Evolutionary conservation across 1,140 invertebrate species (phyloP).

Genomic region (Heterodera schachtii): DNA sequence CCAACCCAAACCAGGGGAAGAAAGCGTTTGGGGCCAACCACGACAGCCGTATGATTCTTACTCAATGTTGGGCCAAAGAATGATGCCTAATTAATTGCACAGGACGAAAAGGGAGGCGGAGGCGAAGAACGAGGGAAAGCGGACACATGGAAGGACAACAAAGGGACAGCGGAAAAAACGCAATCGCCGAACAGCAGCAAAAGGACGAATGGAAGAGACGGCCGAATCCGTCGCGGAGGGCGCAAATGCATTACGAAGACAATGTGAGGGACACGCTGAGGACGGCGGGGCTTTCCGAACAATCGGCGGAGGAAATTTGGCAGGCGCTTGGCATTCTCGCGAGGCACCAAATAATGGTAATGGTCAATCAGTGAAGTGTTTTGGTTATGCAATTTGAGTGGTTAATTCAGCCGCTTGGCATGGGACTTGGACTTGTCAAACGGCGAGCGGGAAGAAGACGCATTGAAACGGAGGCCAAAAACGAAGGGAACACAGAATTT

Average conservation of each 20-base stretch:
- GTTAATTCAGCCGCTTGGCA: constrained; percentile 1
- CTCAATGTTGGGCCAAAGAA: too few species aligned
- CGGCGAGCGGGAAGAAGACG: neutral
- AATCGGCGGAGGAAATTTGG: constrained; percentile 8
- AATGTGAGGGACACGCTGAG: constrained; percentile 11
- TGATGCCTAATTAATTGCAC: neutral
- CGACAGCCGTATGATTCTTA: too few species aligned
- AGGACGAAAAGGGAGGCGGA: too few species aligned
- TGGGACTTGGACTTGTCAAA: constrained; percentile 16
- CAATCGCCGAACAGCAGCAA: neutral
- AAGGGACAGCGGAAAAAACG: too few species aligned
- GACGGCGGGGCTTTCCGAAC: neutral
- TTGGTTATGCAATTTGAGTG: constrained; percentile 3
- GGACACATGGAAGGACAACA: too few species aligned
- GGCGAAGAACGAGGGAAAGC: too few species aligned
- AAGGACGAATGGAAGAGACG: neutral
- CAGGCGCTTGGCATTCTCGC: constrained; percentile 11
- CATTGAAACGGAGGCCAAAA: neutral
- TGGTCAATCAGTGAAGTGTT: neutral
- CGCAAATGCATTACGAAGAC: constrained; percentile 14
- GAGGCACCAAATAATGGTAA: constrained; percentile 21
- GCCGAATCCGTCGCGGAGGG: neutral
- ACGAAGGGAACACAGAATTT: too few species aligned
- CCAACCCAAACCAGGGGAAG: neutral
- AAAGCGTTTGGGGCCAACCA: neutral